Evolutionary conservation across 2,888 invertebrate genomes (phyloP).

Genomic region (Drosophila cracens): DNA sequence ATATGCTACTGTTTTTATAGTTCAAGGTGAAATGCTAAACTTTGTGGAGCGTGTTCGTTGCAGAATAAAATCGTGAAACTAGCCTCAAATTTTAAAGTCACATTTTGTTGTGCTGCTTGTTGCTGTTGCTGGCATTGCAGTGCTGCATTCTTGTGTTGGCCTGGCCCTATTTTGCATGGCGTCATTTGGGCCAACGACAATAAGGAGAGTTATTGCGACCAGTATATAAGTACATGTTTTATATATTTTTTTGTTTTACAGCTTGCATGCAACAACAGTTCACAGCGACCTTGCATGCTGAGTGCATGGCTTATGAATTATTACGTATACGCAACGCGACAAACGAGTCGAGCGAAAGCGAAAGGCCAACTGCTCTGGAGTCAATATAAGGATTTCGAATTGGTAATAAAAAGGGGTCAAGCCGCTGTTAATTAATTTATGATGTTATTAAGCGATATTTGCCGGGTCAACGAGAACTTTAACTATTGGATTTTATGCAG

Average conservation of each 20-base stretch:
- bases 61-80: slow-evolving; percentile 57
- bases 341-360: slow-evolving; percentile 30
- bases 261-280: slow-evolving; percentile 52
- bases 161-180: slow-evolving; percentile 44
- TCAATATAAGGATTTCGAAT: slow-evolving; percentile 25
- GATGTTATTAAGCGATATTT: not conserved
- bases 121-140: slow-evolving; percentile 19
- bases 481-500: not conserved
- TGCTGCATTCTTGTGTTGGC: slow-evolving; percentile 31
- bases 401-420: slow-evolving; percentile 26
- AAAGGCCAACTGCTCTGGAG: slow-evolving; percentile 8
- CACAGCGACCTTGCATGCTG: slow-evolving; percentile 58
- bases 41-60: slow-evolving; percentile 50
- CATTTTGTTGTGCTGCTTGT: slow-evolving; percentile 28
- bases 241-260: slow-evolving; percentile 12
- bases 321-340: slow-evolving; percentile 76
- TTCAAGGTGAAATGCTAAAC: slow-evolving; percentile 81
- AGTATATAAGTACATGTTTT: slow-evolving; percentile 7
- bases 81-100: slow-evolving; percentile 52
- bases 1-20: slow-evolving; percentile 64
- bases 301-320: slow-evolving; percentile 68
- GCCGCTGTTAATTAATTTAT: slow-evolving; percentile 2
- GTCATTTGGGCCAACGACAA: slow-evolving; percentile 28
- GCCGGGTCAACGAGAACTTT: not conserved
- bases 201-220: slow-evolving; percentile 15